Base-by-base conservation (phyloP, 2,888 invertebrate species). In the Ennomos erosarius region DNA sequence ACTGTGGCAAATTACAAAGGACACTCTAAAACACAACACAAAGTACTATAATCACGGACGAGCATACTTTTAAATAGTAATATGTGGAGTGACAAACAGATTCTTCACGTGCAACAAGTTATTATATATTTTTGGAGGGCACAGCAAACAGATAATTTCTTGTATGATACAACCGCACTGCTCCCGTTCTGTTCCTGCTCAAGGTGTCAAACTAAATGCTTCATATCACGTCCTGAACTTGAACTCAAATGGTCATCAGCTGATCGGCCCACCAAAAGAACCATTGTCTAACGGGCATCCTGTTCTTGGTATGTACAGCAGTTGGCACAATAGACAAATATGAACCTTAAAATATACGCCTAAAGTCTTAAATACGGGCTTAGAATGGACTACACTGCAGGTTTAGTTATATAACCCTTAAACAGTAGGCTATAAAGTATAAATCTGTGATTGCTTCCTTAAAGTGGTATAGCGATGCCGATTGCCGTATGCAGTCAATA, bases 271-370 rank as follows among this genome's bases (percentile, higher is more conserved):
- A 43, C 47, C 55, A 44, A 46, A 47, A 59, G 13, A 46, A n/a
- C 57, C 53, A 59, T 54, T 64, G 64, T 57, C 64, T 64, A 67
- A 59, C 62, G 64, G 56, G 48, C 38, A 35, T 59, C 53, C 56
- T 52, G 37, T 47, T 62, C 49, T 43, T 59, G 52, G 55, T 40
- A 58, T 54, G 62, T 65, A 57, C 59, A 59, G 46, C 59, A 55
- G 56, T 16, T 47, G 40, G 47, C 38, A 45, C 44, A 56, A 56
- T 12, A 11, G 13, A 36, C 50, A 26, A 8, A 10, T 10, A 10
- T 45, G 39, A 42, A 44, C 53, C 12, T 53, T 11, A 48, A 48
- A 48, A 38, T 48, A 12, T 12, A 37, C 10, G 10, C 9, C 2
- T 3, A 2, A 16, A 16, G 16, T 16, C 16, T 16, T 16, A 16